These are phyloP conservation scores for Pantherophis vulpinus DNA, from an alignment of 2,797 vertebrate species.

Conservation along the genomic window DNA sequence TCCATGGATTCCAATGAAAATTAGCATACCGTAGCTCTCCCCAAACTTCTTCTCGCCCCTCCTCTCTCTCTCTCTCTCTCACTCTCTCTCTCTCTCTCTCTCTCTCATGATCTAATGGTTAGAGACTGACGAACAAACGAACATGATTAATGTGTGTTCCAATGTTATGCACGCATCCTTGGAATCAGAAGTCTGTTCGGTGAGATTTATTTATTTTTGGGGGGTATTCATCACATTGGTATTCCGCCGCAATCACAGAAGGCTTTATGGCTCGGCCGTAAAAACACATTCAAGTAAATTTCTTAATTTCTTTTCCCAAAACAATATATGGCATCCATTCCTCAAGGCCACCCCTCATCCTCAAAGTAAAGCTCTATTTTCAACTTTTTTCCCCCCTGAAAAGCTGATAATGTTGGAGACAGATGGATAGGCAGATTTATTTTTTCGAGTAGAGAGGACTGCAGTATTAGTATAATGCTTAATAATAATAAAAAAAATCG, in stretches of 20 bases:
- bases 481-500: not conserved
- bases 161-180: not conserved
- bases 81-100: not conserved
- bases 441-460: not conserved
- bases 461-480: not conserved
- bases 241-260: not conserved
- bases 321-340: not conserved
- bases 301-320: not conserved
- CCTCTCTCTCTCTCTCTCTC: not conserved
- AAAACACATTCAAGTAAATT: not conserved
- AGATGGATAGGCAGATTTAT: not conserved
- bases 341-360: not conserved
- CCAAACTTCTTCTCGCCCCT: not conserved
- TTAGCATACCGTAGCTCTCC: not conserved
- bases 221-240: not conserved
- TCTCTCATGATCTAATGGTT: not conserved
- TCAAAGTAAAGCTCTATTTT: not conserved
- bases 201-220: not conserved
- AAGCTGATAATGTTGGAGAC: not conserved
- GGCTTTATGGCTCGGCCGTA: not conserved
- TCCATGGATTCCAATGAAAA: not conserved
- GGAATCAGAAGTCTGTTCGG: not conserved
- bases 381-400: not conserved
- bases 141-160: not conserved
- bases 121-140: not conserved